These are phyloP conservation scores for Elaphurus davidianus DNA, from an alignment of 2,113 vertebrate species.

Conservation along the genomic window DNA sequence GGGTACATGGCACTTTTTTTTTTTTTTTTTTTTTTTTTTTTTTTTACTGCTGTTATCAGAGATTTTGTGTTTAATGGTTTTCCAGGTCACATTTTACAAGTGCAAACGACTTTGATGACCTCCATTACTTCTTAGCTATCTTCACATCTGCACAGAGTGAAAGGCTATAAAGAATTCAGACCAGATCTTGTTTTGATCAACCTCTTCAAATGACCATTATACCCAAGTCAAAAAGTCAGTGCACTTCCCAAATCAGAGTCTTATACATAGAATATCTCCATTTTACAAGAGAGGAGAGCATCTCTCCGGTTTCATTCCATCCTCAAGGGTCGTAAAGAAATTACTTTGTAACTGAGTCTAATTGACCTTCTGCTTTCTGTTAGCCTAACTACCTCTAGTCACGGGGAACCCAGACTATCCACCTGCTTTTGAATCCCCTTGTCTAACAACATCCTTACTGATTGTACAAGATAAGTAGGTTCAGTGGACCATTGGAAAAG, in stretches of 20 bases:
- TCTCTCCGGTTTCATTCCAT: not conserved
- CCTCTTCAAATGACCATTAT: not conserved
- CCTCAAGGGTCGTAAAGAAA: not conserved
- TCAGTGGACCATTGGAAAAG: not conserved
- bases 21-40: not conserved
- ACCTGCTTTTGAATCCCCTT: not conserved
- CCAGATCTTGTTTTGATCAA: slow-evolving; percentile 9
- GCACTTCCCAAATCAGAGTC: not conserved
- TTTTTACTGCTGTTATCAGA: not conserved
- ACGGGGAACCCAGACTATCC: not conserved
- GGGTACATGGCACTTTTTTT: not conserved
- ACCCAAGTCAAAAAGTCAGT: slow-evolving; percentile 8
- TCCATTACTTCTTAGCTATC: not conserved
- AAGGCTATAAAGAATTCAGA: slow-evolving; percentile 13
- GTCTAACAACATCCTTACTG: not conserved
- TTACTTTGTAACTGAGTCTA: not conserved
- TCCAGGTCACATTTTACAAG: slow-evolving; percentile 50
- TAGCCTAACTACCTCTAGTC: not conserved
- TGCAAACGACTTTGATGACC: not conserved
- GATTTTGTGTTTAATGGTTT: slow-evolving; percentile 42
- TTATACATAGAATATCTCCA: not conserved
- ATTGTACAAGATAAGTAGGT: not conserved
- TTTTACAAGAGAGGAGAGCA: not conserved
- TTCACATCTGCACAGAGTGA: not conserved
- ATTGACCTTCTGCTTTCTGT: not conserved